Evolutionary conservation across 2,888 invertebrate genomes (phyloP), one percentile per base, ranked within the genome.

Genomic region (Baronia brevicornis): DNA sequence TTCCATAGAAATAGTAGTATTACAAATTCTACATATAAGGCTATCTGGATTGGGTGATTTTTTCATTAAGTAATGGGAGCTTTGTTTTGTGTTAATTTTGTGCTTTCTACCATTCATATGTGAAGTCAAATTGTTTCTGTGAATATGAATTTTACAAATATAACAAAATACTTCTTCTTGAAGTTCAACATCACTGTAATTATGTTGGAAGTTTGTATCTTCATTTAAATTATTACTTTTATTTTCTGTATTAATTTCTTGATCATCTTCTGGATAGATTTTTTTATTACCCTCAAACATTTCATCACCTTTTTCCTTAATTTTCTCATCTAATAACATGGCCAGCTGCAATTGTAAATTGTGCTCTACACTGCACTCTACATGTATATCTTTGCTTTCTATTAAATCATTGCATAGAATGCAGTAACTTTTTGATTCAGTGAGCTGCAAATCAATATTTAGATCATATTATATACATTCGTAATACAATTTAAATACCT

Each of bases 401-500:
- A 35, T n/a, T 15, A 29, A 4, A 2, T 35, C 29, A 11, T 35
- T 35, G 21, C 35, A 35, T 17, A 35, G 2, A 1, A 35, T 21
- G 9, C 35, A 35, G n/a, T 35, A 29, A 6, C 14, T 12, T 17
- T 17, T 21, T 0, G 11, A 11, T 9, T 9, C 17, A 2, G 20
- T 9, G 15, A 35, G 7, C 35, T 35, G 20, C 7, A 35, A 35
- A 13, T n/a, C n/a, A n/a, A n/a, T n/a, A n/a, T n/a, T n/a, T n/a
- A n/a, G n/a, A n/a, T n/a, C n/a, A n/a, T n/a, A n/a, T n/a, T n/a
- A n/a, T n/a, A n/a, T n/a, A n/a, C n/a, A n/a, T n/a, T n/a, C n/a
- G n/a, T n/a, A n/a, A n/a, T n/a, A n/a, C n/a, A n/a, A n/a, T n/a
- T n/a, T n/a, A n/a, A n/a, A n/a, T n/a, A n/a, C n/a, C n/a, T n/a